Base-by-base conservation (phyloP, 2,797 vertebrate genomes). In the Rhynchotus rufescens region DNA sequence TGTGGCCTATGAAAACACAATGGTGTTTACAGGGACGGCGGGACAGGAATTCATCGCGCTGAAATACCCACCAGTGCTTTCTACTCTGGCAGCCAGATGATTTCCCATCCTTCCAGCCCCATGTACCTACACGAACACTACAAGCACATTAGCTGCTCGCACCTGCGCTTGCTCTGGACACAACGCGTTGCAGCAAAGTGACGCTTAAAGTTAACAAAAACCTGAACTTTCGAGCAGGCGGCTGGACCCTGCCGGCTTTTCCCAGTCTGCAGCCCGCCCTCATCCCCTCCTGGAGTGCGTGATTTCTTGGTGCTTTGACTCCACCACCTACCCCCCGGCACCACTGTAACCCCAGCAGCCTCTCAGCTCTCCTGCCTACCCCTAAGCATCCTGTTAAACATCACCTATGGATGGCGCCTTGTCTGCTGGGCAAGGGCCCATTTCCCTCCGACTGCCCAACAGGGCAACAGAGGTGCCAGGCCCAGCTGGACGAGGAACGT, bases 1-100 rank as follows among this genome's bases (percentile, higher is more conserved):
- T 95, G 92, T 81, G 80, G 84, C 90, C 38, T 72, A 75, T 93
- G 88, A 94, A 95, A 92, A 96, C 94, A 96, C 92, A 95, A 96
- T 94, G 91, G 80, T 92, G 89, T 96, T 95, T 94, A 95, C 94
- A 30, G 89, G 85, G 44, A 66, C 67, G 44, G 82, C 38, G 4
- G 73, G 76, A 87, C 1, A 3, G 83, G 89, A 89, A 93, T 96
- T 93, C 88, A 80, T 94, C 40, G 76, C 68, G 91, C 93, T 92
- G 44, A 93, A 97, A 95, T 82, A 81, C 85, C 78, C 85, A 85
- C 88, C 25, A 8, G 83, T 49, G 86, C 73, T 96, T 79, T 90
- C 96, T 93, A 10, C 14, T 1, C 91, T 88, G 89, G 51, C 57
- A 23, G 28, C 42, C 81, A 1, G 66, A 57, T 62, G 66, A 44